phyloP scores from a whole-genome alignment of 2,888 invertebrate genomes.

The Tyria jacobaeae region DNA sequence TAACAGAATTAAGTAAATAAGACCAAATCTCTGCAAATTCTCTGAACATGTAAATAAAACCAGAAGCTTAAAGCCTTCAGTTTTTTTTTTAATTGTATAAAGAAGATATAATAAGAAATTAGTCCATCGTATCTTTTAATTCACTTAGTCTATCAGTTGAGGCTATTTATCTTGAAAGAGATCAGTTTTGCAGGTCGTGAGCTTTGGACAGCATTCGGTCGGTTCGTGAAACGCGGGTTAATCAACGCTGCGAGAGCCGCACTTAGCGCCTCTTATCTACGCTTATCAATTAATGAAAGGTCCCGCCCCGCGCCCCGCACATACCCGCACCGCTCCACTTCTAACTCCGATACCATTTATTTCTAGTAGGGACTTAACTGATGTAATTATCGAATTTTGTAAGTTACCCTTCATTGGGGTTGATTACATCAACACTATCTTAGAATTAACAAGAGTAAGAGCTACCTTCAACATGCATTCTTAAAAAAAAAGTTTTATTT shows the following conservation, averaged over 20 bases:
- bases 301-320: not conserved
- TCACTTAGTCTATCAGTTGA: not conserved
- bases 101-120: too few species aligned
- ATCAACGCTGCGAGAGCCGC: slow-evolving; percentile 11
- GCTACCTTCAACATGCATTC: not conserved
- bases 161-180: not conserved
- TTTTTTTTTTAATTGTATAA: too few species aligned
- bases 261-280: slow-evolving; percentile 22
- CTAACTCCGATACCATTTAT: slow-evolving; percentile 8
- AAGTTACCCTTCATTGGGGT: not conserved
- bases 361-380: slow-evolving; percentile 8
- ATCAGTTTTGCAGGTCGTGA: not conserved
- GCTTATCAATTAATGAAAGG: slow-evolving; percentile 24
- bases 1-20: too few species aligned
- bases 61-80: too few species aligned
- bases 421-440: not conserved
- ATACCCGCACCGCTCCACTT: not conserved
- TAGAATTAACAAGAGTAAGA: not conserved
- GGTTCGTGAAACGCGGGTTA: not conserved
- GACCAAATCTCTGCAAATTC: too few species aligned
- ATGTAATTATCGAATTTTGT: slow-evolving; percentile 12
- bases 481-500: not conserved
- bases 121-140: not conserved
- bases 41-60: too few species aligned
- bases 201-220: not conserved